These are phyloP conservation scores for Allophyes oxyacanthae DNA, from an alignment of 2,888 invertebrate species.

Conservation along the genomic window DNA sequence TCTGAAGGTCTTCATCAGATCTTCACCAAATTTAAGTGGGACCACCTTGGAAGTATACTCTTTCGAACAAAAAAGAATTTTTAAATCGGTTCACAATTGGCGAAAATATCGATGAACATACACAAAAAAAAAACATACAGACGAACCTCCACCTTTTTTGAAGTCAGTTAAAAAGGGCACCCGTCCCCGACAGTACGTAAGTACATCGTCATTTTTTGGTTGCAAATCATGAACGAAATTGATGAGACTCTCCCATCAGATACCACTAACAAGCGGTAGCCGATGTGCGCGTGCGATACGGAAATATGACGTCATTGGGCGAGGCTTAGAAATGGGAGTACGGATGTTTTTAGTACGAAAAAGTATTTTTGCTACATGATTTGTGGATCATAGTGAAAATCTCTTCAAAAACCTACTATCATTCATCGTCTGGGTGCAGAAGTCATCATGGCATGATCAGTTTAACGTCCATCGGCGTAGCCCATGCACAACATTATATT, in stretches of 20 bases:
- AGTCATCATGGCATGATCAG: no score
- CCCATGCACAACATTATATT: no score
- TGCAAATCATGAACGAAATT: conserved; percentile 62
- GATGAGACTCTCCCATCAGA: conserved; percentile 57
- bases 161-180: conserved; percentile 25
- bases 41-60: no score
- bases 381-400: conserved; percentile 17
- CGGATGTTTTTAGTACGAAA: conserved; percentile 16
- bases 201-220: conserved; percentile 51
- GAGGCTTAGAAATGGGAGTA: conserved; percentile 54
- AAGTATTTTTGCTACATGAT: conserved; percentile 9
- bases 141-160: no score
- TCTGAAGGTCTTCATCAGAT: no score
- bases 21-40: no score
- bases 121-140: background rate
- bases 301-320: conserved; percentile 48
- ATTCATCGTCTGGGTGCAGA: no score
- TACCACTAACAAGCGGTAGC: conserved; percentile 64
- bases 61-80: no score
- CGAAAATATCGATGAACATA: background rate
- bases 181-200: conserved; percentile 44
- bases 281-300: conserved; percentile 58
- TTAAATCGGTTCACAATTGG: no score
- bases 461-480: no score
- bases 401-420: background rate